phyloP scores from a whole-genome alignment of 2,113 vertebrate genomes.

The Eretmochelys imbricata region DNA sequence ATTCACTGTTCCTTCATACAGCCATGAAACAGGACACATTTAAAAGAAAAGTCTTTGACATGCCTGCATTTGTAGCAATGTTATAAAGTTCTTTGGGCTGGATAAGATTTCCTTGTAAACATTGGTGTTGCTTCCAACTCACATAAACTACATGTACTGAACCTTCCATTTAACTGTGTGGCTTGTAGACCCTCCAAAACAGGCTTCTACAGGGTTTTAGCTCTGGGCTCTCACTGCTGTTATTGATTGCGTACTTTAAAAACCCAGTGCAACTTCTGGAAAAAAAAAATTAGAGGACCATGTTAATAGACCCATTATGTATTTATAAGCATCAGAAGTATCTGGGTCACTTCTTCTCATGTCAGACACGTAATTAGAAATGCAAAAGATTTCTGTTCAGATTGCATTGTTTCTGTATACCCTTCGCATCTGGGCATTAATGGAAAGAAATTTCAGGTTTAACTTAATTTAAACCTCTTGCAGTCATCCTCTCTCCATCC shows the following conservation, averaged over 20 bases:
- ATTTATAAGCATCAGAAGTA: background rate
- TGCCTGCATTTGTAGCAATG: background rate
- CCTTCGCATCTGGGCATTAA: background rate
- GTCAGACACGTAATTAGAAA: background rate
- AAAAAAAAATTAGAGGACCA: background rate
- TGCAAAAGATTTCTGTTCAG: constrained; percentile 7
- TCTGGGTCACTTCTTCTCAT: background rate
- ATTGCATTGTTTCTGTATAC: background rate
- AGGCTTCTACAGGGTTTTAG: accelerated
- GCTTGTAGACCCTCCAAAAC: background rate
- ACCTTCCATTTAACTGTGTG: background rate
- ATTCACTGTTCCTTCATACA: background rate
- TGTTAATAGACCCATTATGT: background rate
- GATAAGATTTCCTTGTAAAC: constrained; percentile 21
- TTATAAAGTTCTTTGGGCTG: background rate
- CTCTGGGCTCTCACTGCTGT: background rate
- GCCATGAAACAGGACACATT: background rate
- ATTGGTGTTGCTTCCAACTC: background rate
- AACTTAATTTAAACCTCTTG: background rate
- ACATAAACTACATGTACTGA: background rate
- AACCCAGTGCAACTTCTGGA: background rate
- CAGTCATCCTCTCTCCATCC: background rate
- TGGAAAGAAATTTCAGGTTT: background rate
- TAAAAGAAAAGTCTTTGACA: constrained; percentile 20
- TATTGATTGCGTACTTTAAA: background rate